A percentile compares a stretch with the other conserved stretches of the same genome.
Evolutionary conservation across 1,140 invertebrate genomes (phyloP).

Genomic region (Laupala kohalensis): DNA sequence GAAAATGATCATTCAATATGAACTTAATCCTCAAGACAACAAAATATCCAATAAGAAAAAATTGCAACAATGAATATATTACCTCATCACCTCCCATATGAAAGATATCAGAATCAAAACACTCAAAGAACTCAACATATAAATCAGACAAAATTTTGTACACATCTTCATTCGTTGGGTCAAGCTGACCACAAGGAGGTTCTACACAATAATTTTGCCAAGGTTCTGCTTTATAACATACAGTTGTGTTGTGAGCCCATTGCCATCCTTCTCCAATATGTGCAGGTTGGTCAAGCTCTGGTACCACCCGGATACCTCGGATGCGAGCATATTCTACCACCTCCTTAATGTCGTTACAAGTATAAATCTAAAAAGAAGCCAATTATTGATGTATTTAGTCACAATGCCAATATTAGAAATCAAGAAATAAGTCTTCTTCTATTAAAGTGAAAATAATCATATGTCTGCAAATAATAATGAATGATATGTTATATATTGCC

Average conservation of each 20-base stretch:
- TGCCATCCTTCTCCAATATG: slow-evolving; percentile 84
- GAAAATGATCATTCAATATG: background rate
- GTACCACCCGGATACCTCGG: slow-evolving; percentile 56
- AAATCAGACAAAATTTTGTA: slow-evolving; percentile 61
- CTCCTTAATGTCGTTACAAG: slow-evolving; percentile 48
- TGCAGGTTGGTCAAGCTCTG: slow-evolving; percentile 77
- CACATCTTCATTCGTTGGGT: slow-evolving; percentile 57
- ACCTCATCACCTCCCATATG: slow-evolving; percentile 86
- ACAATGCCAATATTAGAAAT: background rate
- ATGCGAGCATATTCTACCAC: slow-evolving; percentile 56
- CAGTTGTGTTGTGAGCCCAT: slow-evolving; percentile 45
- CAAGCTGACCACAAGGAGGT: slow-evolving; percentile 74
- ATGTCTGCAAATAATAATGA: too few species aligned
- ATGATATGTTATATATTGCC: too few species aligned
- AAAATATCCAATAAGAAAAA: too few species aligned
- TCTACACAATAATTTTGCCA: slow-evolving; percentile 68
- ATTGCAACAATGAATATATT: too few species aligned
- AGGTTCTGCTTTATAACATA: slow-evolving; percentile 56
- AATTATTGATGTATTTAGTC: background rate
- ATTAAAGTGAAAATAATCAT: too few species aligned
- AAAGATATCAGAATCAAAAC: slow-evolving; percentile 61
- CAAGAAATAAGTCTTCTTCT: too few species aligned
- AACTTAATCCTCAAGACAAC: too few species aligned
- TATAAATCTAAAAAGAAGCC: slow-evolving; percentile 44
- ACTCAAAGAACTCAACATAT: slow-evolving; percentile 48